A percentile compares a stretch with the other conserved stretches of the same genome.
These are phyloP conservation scores for Aleiodes leptofemur DNA, from an alignment of 2,888 invertebrate species.

Conservation along the genomic window DNA sequence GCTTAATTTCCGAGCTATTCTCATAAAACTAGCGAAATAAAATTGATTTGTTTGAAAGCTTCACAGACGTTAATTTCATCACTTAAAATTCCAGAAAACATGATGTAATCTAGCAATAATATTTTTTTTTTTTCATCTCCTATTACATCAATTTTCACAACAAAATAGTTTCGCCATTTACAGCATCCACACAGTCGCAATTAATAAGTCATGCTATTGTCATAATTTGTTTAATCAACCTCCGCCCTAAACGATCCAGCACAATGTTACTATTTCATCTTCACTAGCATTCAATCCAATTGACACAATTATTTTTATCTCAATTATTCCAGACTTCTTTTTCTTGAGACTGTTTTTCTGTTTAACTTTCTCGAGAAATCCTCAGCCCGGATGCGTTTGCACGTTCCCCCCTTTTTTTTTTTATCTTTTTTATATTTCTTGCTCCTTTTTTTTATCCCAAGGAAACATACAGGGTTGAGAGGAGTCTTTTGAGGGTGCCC, in stretches of 20 bases:
- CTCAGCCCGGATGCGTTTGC: constrained; percentile 45
- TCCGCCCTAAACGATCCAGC: background rate
- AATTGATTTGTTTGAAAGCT: too few species aligned
- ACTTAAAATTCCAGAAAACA: too few species aligned
- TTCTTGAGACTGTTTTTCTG: constrained; percentile 31
- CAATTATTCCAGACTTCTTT: constrained; percentile 20
- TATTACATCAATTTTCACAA: background rate
- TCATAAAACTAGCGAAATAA: too few species aligned
- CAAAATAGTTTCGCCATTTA: background rate
- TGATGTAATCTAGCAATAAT: background rate
- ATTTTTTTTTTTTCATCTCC: background rate
- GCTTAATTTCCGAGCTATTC: too few species aligned
- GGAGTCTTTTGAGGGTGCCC: constrained; percentile 47
- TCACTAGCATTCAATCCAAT: constrained; percentile 32
- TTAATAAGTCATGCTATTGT: constrained; percentile 19
- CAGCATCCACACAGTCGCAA: background rate
- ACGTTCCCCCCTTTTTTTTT: constrained; percentile 40
- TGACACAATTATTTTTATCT: constrained; percentile 40
- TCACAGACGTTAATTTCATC: too few species aligned
- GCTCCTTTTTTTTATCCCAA: constrained; percentile 28
- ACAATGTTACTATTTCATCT: constrained; percentile 1
- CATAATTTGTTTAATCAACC: constrained; percentile 2
- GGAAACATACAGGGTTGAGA: constrained; percentile 40
- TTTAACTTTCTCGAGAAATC: constrained; percentile 11
- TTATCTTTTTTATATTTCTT: background rate